phyloP scores from a whole-genome alignment of 92 coral and sea anemone genomes.

The Muricea muricata region DNA sequence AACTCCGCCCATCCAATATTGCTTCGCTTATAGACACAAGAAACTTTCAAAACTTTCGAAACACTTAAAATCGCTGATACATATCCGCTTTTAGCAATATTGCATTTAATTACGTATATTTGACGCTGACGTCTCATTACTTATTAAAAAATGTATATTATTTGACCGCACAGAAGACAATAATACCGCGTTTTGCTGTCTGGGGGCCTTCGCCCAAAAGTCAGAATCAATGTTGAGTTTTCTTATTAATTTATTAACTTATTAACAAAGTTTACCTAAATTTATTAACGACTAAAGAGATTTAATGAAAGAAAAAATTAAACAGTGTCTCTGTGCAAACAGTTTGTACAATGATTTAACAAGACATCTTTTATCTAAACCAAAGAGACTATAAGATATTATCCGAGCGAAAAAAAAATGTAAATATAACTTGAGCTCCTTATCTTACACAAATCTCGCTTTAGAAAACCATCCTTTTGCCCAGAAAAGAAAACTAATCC shows the following conservation, averaged over 20 bases:
- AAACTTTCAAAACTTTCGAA: neutral
- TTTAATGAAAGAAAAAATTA: neutral
- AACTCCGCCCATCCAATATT: neutral
- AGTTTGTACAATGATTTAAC: neutral
- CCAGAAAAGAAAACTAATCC: neutral
- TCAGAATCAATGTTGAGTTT: conserved; percentile 13
- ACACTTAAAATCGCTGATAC: neutral
- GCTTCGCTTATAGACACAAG: neutral
- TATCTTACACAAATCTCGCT: neutral
- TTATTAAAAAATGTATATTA: neutral
- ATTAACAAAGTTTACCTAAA: neutral
- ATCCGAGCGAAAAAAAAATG: neutral
- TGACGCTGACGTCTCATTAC: neutral
- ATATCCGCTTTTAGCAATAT: neutral
- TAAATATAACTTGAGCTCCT: neutral
- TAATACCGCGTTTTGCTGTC: neutral
- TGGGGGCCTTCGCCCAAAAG: no score
- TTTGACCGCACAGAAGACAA: neutral
- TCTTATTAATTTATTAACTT: conserved; percentile 15
- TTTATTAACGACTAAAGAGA: neutral
- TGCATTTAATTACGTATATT: neutral
- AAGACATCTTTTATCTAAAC: neutral
- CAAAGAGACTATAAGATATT: neutral
- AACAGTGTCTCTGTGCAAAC: conserved; percentile 2
- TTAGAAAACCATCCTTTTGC: neutral